phyloP scores from a whole-genome alignment of 1,140 invertebrate genomes.

The Magallana angulata region DNA sequence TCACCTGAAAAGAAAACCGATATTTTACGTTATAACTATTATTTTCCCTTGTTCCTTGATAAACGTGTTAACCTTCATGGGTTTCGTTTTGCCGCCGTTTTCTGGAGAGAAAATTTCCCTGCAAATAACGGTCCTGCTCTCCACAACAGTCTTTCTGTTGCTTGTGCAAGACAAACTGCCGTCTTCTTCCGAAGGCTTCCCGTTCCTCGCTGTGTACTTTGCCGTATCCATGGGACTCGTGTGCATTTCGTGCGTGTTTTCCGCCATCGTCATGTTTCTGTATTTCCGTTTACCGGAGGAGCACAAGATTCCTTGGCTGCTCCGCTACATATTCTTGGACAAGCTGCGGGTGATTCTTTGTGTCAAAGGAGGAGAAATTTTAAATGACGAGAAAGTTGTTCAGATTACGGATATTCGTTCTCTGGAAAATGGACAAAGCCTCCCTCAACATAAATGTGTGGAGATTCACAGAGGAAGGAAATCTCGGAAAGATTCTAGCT shows the following conservation, averaged over 20 bases:
- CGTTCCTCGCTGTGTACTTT: neutral
- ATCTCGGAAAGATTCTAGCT: neutral
- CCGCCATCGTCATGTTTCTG: neutral
- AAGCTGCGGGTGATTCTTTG: neutral
- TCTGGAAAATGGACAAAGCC: no score
- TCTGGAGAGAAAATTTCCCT: constrained; percentile 36
- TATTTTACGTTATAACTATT: constrained; percentile 27
- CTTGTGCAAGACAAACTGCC: constrained; percentile 34
- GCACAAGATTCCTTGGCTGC: neutral
- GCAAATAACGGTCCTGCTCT: neutral
- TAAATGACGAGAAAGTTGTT: neutral
- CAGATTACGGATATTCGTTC: no score
- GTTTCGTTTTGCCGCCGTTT: constrained; percentile 10
- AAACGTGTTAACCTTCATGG: neutral
- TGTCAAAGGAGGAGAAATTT: neutral
- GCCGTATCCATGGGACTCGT: neutral
- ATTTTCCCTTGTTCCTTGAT: constrained; percentile 25
- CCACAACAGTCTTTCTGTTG: constrained; percentile 15
- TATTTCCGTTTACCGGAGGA: neutral
- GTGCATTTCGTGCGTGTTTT: constrained; percentile 13
- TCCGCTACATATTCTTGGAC: neutral
- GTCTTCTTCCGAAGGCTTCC: constrained; percentile 8
- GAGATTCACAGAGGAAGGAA: neutral
- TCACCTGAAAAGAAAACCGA: constrained; percentile 7
- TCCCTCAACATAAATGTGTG: no score